phyloP scores from a whole-genome alignment of 2,888 invertebrate genomes.

The Eledona agricola region DNA sequence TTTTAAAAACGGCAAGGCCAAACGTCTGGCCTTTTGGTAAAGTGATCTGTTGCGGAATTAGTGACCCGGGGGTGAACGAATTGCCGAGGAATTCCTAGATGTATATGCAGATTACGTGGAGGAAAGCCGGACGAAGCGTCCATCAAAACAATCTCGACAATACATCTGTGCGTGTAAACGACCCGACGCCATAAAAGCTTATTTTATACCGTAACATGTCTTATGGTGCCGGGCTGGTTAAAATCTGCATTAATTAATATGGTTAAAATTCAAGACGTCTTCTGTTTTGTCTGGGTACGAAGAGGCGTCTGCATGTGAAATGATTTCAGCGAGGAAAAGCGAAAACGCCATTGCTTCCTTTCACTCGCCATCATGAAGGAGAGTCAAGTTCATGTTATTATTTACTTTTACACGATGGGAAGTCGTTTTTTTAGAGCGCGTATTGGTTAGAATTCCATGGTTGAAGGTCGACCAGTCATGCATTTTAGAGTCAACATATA shows the following conservation, averaged over 20 bases:
- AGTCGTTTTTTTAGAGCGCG: conserved; percentile 34
- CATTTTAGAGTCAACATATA: conserved; percentile 27
- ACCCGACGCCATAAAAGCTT: conserved; percentile 33
- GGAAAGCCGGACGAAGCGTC: conserved; percentile 28
- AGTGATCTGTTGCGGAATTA: too few species aligned
- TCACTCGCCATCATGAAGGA: conserved; percentile 19
- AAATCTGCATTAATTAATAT: conserved; percentile 7
- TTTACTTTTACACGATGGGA: conserved; percentile 31
- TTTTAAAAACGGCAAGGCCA: conserved; percentile 22
- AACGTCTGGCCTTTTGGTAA: conserved; percentile 1
- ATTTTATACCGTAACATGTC: conserved; percentile 30
- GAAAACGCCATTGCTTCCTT: conserved; percentile 10
- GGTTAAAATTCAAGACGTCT: conserved; percentile 16
- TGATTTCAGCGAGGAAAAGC: conserved; percentile 10
- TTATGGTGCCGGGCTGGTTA: conserved; percentile 14
- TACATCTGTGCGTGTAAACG: conserved; percentile 35
- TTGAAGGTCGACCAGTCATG: conserved; percentile 36
- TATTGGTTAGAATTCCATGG: conserved; percentile 35
- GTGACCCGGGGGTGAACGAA: too few species aligned
- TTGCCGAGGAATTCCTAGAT: conserved; percentile 6
- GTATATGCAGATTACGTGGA: conserved; percentile 16
- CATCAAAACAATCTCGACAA: conserved; percentile 31
- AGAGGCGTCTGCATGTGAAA: conserved; percentile 20
- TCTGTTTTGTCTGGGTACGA: conserved; percentile 13
- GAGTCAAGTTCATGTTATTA: conserved; percentile 30